phyloP scores from a whole-genome alignment of 2,888 invertebrate genomes.

The Eilema griseolum region DNA sequence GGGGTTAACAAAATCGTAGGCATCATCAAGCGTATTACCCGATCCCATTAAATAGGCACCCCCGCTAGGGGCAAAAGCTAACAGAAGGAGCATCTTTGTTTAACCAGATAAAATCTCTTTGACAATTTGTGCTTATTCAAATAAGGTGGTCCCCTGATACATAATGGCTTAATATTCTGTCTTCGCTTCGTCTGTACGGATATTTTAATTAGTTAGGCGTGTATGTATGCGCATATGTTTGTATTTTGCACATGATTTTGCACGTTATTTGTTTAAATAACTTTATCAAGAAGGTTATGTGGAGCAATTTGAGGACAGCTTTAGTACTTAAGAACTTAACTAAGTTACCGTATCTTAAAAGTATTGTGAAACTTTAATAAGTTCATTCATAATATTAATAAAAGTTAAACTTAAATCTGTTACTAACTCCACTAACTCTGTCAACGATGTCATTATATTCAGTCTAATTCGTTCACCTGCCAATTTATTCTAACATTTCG shows the following conservation, averaged over 20 bases:
- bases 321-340: neutral
- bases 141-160: conserved; percentile 79
- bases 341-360: neutral
- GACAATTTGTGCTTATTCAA: conserved; percentile 87
- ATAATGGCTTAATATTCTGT: conserved; percentile 79
- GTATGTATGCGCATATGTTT: conserved; percentile 9
- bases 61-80: conserved; percentile 78
- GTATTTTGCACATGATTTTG: conserved; percentile 15
- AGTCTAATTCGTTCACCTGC: conserved; percentile 1
- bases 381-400: neutral
- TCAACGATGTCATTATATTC: neutral
- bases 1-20: conserved; percentile 76
- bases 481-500: conserved; percentile 1
- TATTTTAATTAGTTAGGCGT: conserved; percentile 47
- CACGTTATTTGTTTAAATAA: neutral
- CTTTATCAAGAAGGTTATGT: neutral
- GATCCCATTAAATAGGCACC: conserved; percentile 82
- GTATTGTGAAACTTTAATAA: neutral
- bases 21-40: conserved; percentile 84
- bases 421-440: neutral
- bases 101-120: conserved; percentile 86
- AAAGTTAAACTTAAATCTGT: neutral
- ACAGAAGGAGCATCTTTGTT: conserved; percentile 84
- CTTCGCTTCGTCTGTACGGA: conserved; percentile 49
- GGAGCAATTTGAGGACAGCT: too few relatives aligned